Evolutionary conservation across 2,797 vertebrate genomes (phyloP), one percentile per base, ranked within the genome.

Genomic region (Kryptolebias ocellatus): DNA sequence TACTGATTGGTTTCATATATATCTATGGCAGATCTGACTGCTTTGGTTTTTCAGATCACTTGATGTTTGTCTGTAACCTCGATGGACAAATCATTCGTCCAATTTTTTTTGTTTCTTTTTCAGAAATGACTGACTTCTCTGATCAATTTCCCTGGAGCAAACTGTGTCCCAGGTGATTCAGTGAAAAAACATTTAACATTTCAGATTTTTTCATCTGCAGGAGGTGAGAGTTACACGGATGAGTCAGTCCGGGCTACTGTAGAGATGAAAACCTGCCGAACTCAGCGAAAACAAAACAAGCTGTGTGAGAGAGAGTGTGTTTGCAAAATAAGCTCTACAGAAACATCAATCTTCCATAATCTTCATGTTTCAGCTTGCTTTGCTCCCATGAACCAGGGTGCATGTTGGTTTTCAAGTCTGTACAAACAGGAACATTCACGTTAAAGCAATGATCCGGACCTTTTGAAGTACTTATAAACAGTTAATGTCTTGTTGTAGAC

Each of bases 371-470:
- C 37, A 52, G 27, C n/a, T 42, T 15, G 7, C 15, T 0, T 12
- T 39, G 29, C 34, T 37, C 46, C n/a, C 27, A 57, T 1, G 17
- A 44, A 0, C 0, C 1, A 31, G 14, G 1, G 6, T 37, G 24
- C 18, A 24, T 34, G 1, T 59, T 20, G 53, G 55, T 66, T 66
- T 60, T 27, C 44, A 28, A 57, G 18, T 16, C 1, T 12, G 11
- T 31, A 70, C 47, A 66, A 51, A 80, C 62, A 57, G 5, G 31
- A 5, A 24, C 45, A 46, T 46, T 45, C 53, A 57, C 4, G 9
- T 9, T 34, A 34, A 34, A 34, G 31, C 31, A 34, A 34, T 4
- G 14, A 2, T 42, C 14, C 2, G 39, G 39, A 42, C 14, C 39
- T 42, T 42, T 42, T 42, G 39, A 42, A 42, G 39, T 42, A 42